Evolutionary conservation across 2,113 vertebrate genomes (phyloP).

Genomic region (Notarius lentiginosus): DNA sequence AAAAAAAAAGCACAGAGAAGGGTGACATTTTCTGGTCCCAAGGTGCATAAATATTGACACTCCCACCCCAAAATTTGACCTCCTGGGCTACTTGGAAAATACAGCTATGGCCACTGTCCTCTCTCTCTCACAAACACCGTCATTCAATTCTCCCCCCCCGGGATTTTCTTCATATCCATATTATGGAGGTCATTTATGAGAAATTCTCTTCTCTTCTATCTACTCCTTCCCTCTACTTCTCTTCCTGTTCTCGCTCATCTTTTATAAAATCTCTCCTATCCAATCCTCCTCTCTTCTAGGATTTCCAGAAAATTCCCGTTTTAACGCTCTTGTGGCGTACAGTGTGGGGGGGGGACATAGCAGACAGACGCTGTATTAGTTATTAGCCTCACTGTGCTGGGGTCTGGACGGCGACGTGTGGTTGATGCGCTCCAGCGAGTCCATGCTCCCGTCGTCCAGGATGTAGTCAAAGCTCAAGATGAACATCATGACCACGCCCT

Average conservation of each 20-base stretch:
- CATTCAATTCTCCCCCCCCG: not conserved
- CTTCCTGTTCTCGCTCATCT: not conserved
- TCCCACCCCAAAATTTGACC: not conserved
- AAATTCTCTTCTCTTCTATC: not conserved
- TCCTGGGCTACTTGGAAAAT: not conserved
- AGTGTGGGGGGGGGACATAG: not conserved
- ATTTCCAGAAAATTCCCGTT: not conserved
- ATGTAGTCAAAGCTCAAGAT: conserved; percentile 96
- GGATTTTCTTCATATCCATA: not conserved
- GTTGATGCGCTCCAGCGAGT: conserved; percentile 85
- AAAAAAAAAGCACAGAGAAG: not conserved
- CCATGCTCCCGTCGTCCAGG: conserved; percentile 80
- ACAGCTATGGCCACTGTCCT: not conserved
- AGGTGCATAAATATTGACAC: conserved; percentile 35
- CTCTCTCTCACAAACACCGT: not conserved
- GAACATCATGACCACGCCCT: conserved; percentile 98
- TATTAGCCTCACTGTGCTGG: conserved; percentile 83
- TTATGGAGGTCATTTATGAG: not conserved
- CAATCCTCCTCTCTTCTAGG: not conserved
- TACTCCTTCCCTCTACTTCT: too few species aligned
- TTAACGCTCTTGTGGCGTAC: not conserved
- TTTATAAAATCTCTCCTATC: not conserved
- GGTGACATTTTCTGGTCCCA: not conserved
- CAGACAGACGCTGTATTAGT: conserved; percentile 14
- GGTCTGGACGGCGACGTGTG: conserved; percentile 84